Evolutionary conservation across 2,888 invertebrate genomes (phyloP).

Genomic region (Microplitis deprimator): DNA sequence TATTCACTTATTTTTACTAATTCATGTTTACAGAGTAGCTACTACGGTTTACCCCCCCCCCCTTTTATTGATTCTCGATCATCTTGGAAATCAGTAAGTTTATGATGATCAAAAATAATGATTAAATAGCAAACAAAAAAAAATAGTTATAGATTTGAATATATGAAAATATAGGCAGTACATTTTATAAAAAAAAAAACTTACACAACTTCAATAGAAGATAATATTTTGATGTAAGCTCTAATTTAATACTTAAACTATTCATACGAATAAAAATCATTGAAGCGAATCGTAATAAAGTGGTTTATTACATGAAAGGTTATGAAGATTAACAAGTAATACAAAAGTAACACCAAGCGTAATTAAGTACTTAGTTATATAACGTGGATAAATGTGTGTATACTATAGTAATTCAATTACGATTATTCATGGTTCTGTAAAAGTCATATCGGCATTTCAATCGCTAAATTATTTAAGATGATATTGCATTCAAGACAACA

Average conservation of each 20-base stretch:
- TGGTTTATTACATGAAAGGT: constrained; percentile 40
- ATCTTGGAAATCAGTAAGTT: background rate
- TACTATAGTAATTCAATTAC: constrained; percentile 26
- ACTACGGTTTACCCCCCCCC: too few species aligned
- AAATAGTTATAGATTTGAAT: too few species aligned
- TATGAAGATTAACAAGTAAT: constrained; percentile 32
- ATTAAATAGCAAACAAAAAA: background rate
- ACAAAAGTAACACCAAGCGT: constrained; percentile 16
- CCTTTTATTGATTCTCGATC: background rate
- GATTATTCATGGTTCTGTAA: constrained; percentile 19
- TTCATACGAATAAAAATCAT: constrained; percentile 12
- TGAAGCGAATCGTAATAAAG: constrained; percentile 47
- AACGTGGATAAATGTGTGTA: background rate
- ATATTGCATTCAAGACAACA: background rate
- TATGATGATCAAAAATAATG: background rate
- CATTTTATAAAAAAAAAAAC: too few species aligned
- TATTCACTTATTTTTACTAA: too few species aligned
- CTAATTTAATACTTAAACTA: background rate
- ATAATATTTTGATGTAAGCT: background rate
- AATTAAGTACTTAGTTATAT: constrained; percentile 28
- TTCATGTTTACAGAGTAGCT: too few species aligned
- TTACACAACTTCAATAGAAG: too few species aligned
- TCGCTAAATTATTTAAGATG: constrained; percentile 37
- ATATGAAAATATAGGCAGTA: background rate
- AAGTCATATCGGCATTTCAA: constrained; percentile 33